phyloP scores from a whole-genome alignment of 2,113 vertebrate species.

The Notechis scutatus region DNA sequence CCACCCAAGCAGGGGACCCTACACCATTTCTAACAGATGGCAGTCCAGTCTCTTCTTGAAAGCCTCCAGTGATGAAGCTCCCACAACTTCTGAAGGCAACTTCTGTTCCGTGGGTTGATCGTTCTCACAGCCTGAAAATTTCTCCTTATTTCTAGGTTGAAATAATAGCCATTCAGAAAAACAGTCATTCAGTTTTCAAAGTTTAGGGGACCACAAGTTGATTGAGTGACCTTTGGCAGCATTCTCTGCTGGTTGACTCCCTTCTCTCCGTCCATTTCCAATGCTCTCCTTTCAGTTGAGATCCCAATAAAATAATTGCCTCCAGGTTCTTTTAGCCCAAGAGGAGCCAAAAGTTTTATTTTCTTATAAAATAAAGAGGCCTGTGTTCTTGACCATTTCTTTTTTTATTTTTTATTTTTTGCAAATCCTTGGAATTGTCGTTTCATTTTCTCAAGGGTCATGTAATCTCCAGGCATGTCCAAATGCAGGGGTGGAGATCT shows the following conservation, averaged over 20 bases:
- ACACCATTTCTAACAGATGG: too few species aligned
- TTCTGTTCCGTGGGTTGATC: too few species aligned
- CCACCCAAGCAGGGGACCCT: too few species aligned
- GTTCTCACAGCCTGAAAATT: too few species aligned
- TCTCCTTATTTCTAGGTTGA: too few species aligned
- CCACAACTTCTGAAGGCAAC: too few species aligned
- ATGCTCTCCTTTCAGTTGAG: slow-evolving; percentile 12
- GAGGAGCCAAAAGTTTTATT: not conserved
- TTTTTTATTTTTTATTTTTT: not conserved
- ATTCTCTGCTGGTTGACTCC: not conserved
- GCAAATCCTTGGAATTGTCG: not conserved
- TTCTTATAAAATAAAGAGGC: not conserved
- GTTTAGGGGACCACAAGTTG: slow-evolving; percentile 11
- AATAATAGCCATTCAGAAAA: not conserved
- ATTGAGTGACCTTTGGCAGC: not conserved
- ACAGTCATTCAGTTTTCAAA: not conserved
- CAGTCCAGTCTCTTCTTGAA: too few species aligned
- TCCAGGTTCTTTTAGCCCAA: not conserved
- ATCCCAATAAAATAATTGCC: not conserved
- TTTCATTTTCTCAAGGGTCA: not conserved
- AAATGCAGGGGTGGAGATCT: not conserved
- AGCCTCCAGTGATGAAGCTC: too few species aligned
- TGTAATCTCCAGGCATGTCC: not conserved
- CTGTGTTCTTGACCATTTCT: not conserved
- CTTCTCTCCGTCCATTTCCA: not conserved